Base-by-base conservation (phyloP, 2,113 vertebrate genomes). In the Peucedramus taeniatus region DNA sequence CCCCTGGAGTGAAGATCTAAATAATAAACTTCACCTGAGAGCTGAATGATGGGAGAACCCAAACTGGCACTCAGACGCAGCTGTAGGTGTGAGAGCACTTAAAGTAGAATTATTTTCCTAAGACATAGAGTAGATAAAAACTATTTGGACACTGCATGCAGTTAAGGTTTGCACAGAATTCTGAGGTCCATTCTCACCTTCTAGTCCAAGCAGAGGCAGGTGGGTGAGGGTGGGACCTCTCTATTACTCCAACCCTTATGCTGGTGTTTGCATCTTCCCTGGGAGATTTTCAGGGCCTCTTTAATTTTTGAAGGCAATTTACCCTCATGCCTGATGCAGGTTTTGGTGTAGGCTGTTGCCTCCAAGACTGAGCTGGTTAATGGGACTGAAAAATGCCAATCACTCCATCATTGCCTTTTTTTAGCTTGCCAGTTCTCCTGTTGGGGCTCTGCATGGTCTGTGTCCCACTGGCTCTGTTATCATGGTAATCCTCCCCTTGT, bases 301-400 rank as follows among this genome's bases (percentile, higher is more conserved):
- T 47, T 47, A 40, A 40, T 72, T 93, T 69, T 31, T 79, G 64
- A 45, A 69, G 63, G 70, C 37, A 75, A 0, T 94, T 84, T 91
- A 11, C 31, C 22, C 45, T 85, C 35, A 8, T 0, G 0, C 9
- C n/a, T 82, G n/a, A 11, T 33, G 77, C 51, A 75, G 44, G 24
- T 47, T 49, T 69, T 35, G 44, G 39, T 84, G 90, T 71, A 68
- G 90, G 87, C 64, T 93, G 87, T 13, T 87, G 19, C 8, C 21
- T 91, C 47, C 47, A 51, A 80, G 50, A 7, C 53, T 30, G 50
- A 74, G 87, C 75, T 61, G 37, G 49, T 83, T 72, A 22, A 65
- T 45, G 33, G 15, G 71, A 27, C 28, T 92, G 70, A 37, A 71
- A 89, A 85, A 45, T 35, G 39, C 24, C 66, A 90, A 61, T 92